These are phyloP conservation scores for Dromococcyx pavoninus DNA, from an alignment of 2,797 vertebrate genomes.

Conservation along the genomic window DNA sequence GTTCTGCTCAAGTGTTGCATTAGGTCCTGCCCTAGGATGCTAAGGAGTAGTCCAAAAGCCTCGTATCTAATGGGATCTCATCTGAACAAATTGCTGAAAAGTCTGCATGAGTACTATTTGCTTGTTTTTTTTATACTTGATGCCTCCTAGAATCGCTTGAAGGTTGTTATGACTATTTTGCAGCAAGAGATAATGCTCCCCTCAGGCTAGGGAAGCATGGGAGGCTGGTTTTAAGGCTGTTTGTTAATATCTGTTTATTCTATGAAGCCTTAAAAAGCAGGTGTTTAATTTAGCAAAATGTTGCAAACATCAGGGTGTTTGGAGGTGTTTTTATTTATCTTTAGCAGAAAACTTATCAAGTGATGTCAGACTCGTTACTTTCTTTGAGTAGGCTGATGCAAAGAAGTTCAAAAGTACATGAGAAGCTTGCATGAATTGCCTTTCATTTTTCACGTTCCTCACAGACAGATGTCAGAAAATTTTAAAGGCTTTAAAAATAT, in stretches of 20 bases:
- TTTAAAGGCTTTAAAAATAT: slow-evolving; percentile 10
- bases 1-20: not conserved
- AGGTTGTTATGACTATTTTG: not conserved
- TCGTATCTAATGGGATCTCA: not conserved
- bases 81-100: not conserved
- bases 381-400: not conserved
- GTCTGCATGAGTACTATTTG: not conserved
- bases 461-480: not conserved
- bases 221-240: not conserved
- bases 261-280: not conserved
- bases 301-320: fast-evolving
- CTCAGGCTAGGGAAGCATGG: not conserved
- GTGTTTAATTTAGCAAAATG: not conserved
- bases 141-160: not conserved
- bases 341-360: not conserved
- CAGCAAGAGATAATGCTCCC: not conserved
- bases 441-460: slow-evolving; percentile 8
- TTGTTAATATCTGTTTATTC: not conserved
- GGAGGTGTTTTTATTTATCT: not conserved
- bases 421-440: not conserved
- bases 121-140: fast-evolving
- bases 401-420: not conserved
- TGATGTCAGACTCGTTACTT: not conserved
- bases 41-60: not conserved
- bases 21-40: not conserved